A percentile compares a stretch with the other conserved stretches of the same genome.
These are phyloP conservation scores for Eumeta japonica DNA, from an alignment of 1,140 invertebrate species.

Conservation along the genomic window DNA sequence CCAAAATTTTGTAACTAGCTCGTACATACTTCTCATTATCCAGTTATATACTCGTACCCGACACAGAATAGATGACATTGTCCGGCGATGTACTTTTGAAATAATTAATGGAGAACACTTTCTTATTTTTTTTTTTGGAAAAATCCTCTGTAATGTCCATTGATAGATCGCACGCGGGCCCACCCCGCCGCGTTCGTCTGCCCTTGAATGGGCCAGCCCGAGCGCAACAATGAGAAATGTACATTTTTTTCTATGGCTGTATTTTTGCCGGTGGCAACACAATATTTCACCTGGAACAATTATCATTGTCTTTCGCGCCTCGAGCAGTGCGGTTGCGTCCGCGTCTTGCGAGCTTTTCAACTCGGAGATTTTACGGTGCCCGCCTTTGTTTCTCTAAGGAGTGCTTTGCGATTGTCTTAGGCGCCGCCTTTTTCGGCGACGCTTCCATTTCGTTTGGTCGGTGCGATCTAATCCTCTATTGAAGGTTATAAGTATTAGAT, in stretches of 20 bases:
- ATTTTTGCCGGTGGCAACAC: constrained; percentile 49
- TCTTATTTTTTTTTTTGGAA: constrained; percentile 24
- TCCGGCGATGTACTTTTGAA: constrained; percentile 17
- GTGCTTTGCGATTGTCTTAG: too few relatives aligned
- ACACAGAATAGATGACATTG: constrained; percentile 6
- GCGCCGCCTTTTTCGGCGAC: too few relatives aligned
- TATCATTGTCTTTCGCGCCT: constrained; percentile 55
- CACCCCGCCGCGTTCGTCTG: constrained; percentile 40
- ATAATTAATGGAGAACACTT: constrained; percentile 31
- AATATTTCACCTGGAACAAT: constrained; percentile 54
- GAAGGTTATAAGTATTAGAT: too few relatives aligned
- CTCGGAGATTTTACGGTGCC: constrained; percentile 21
- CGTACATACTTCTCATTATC: too few relatives aligned
- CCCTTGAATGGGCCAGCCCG: constrained; percentile 40
- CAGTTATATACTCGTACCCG: too few relatives aligned
- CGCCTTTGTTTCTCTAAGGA: constrained; percentile 19
- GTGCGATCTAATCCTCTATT: too few relatives aligned
- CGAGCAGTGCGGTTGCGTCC: constrained; percentile 32
- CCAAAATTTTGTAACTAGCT: too few relatives aligned
- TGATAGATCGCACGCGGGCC: constrained; percentile 36
- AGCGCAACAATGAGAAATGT: constrained; percentile 44
- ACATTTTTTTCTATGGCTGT: constrained; percentile 33
- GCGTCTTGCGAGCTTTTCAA: constrained; percentile 28
- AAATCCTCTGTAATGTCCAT: constrained; percentile 44
- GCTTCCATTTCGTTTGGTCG: too few relatives aligned